Evolutionary conservation across 1,140 invertebrate genomes (phyloP), one percentile per base, ranked within the genome.

Genomic region (Phocides pigmalion): DNA sequence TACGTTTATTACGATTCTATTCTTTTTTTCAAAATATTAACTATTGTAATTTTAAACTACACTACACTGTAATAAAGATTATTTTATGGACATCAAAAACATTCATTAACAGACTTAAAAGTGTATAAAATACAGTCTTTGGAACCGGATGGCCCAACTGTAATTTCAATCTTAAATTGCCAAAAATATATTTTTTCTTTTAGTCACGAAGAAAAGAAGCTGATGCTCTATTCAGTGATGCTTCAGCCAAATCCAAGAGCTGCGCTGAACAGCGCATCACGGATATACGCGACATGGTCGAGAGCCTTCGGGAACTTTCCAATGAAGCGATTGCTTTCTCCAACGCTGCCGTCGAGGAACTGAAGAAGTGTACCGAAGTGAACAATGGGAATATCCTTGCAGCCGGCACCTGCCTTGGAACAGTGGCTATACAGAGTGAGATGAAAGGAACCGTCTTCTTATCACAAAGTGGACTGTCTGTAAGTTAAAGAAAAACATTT

Each of bases 241-340:
- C 84, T 0, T 14, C 76, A 11, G 54, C 65, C 5, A 74, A 74
- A 61, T 72, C 81, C 4, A 70, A 75, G 28, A 37, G 6, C 6
- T 90, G 86, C 49, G 76, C 77, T 6, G 76, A 81, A 4, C 68
- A 76, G 6, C 73, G 79, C 15, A 64, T 88, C 1, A 41, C 58
- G 12, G 81, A 87, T 16, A 67, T 79, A 4, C 19, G 47, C 0
- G 46, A 72, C 9, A 68, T 81, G 47, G 62, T 87, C 4, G 37
- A 71, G 0, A 61, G 66, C 6, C 62, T 85, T 1, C 64, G 12
- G 8, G 35, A 9, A 1, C 4, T 77, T 2, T 59, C 72, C 4
- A 62, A 39, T 5, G 66, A 74, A 1, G 75, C 75, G 4, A 49
- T 72, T 0, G 61, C 51, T 0, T 81, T 73, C 15, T 62, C 74